Conservation (phyloP, 2,888 invertebrate species). For the Trachelus troglodyta region DNA sequence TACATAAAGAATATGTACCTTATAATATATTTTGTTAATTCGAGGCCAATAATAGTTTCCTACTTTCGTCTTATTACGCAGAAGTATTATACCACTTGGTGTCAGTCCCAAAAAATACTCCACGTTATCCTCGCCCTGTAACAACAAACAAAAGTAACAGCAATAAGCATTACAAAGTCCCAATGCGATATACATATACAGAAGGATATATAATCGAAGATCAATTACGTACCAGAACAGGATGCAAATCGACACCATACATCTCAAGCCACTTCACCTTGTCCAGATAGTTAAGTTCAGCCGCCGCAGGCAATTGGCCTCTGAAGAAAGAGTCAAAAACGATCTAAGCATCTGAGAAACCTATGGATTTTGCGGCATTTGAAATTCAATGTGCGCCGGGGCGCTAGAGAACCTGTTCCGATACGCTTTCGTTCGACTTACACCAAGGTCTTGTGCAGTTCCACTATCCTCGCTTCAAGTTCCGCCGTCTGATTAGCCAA, state of each 20-base stretch:
- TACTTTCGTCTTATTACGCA: constrained; percentile 95
- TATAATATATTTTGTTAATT: constrained; percentile 96
- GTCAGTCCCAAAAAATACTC: constrained; percentile 97
- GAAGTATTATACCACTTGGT: constrained; percentile 93
- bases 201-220: constrained; percentile 5
- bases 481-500: constrained; percentile 92
- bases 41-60: constrained; percentile 99
- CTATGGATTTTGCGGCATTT: not conserved
- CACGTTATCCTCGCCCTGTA: constrained; percentile 93
- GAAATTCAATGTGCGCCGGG: not conserved
- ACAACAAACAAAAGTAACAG: constrained; percentile 31
- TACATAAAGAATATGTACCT: constrained; percentile 64
- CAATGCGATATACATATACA: not conserved
- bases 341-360: not conserved
- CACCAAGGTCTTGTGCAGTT: constrained; percentile 89
- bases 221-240: constrained; percentile 82
- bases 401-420: not conserved
- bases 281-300: constrained; percentile 94
- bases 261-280: constrained; percentile 99
- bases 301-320: constrained; percentile 90
- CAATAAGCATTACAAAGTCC: constrained; percentile 8
- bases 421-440: constrained; percentile 67
- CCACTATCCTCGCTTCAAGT: constrained; percentile 87
- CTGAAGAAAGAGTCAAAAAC: constrained; percentile 66
- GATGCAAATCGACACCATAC: constrained; percentile 98